Evolutionary conservation across 2,113 vertebrate genomes (phyloP), one percentile per base, ranked within the genome.

Genomic region (Pycnonotus jocosus): DNA sequence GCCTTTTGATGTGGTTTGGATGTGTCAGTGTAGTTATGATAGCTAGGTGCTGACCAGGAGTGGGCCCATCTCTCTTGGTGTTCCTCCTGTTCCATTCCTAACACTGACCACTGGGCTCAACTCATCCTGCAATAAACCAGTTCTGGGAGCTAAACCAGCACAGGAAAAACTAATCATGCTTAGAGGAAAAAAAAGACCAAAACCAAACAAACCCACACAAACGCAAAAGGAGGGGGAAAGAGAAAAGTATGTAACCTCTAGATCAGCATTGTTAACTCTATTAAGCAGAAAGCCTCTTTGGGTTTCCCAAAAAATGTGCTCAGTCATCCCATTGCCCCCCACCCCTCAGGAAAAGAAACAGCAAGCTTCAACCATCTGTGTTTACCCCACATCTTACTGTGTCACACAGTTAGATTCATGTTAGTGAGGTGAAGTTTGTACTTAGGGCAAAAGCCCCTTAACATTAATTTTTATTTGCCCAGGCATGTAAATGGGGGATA

Each of bases 1-100:
- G 50, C 79, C 80, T 77, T 88, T 93, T 95, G 76, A 93, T 95
- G 95, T 94, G 92, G 76, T 62, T 80, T 73, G 84, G 64, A 37
- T 80, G 81, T 77, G 65, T 81, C 35, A 11, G 8, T 47, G 74
- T 73, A 81, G 35, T 47, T 93, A 5, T 4, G 71, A 47, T 38
- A 86, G 35, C 25, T 50, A 78, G 23, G 47, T 74, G 58, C 84
- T 93, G 88, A 86, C 86, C 91, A 81, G 68, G 21, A 92, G 54
- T 45, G 38, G 45, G 85, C 58, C 82, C 7, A 6, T 91, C 66
- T 61, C 40, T 74, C 65, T 76, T 66, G 19, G 31, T 60, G 72
- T 57, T 71, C 47, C 37, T 93, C 16, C 62, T 1, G 1, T 72
- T 42, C 40, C 50, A 70, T 76, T 81, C 54, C 42, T 70, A 38